These are phyloP conservation scores for Melanerpes formicivorus DNA, from an alignment of 2,113 vertebrate species.

Conservation along the genomic window DNA sequence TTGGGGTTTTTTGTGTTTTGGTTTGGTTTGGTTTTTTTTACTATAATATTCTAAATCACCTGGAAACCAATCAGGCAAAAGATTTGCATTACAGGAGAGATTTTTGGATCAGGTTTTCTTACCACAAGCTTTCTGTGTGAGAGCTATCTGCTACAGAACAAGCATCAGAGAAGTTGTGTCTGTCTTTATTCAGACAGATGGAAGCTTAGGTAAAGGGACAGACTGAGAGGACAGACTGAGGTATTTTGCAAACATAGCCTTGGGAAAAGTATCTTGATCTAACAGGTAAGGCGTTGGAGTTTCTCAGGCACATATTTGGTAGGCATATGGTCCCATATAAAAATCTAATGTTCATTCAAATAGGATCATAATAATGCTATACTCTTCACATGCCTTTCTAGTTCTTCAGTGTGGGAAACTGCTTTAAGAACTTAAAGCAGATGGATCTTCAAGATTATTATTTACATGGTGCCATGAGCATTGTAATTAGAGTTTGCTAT, in stretches of 20 bases:
- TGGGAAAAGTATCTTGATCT: not conserved
- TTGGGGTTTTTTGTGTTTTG: no score
- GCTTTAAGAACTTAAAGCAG: not conserved
- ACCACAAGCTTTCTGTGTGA: not conserved
- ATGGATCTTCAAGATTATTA: not conserved
- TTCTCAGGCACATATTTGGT: not conserved
- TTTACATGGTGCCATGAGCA: not conserved
- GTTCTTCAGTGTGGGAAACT: not conserved
- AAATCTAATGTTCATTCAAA: not conserved
- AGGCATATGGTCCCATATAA: not conserved
- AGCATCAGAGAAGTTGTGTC: not conserved
- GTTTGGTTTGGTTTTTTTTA: not conserved
- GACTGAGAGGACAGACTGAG: not conserved
- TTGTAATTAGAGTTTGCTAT: not conserved
- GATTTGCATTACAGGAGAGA: not conserved
- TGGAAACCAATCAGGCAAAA: not conserved
- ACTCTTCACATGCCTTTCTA: not conserved
- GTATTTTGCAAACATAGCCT: not conserved
- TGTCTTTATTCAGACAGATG: not conserved
- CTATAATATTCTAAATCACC: not conserved
- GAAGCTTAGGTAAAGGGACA: not conserved
- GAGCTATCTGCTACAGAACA: not conserved
- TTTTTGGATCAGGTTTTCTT: not conserved
- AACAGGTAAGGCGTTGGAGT: not conserved
- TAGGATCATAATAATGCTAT: constrained; percentile 15